These are phyloP conservation scores for Conus betulinus DNA, from an alignment of 1,140 invertebrate genomes.

Conservation along the genomic window DNA sequence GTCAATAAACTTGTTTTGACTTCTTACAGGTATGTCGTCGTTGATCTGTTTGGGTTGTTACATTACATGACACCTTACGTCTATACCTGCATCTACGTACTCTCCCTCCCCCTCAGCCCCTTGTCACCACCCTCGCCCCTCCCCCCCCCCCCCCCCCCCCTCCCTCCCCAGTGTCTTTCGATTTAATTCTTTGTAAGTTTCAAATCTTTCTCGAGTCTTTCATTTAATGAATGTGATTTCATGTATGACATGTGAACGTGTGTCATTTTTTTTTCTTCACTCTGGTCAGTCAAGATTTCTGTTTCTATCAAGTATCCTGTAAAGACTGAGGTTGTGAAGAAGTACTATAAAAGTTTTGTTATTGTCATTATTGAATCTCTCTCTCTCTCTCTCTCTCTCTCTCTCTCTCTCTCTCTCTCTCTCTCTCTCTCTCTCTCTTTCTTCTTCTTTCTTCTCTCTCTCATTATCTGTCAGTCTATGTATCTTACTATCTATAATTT, in stretches of 20 bases:
- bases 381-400: too few species aligned
- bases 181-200: too few species aligned
- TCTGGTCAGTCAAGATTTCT: not conserved
- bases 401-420: not conserved
- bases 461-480: not conserved
- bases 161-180: too few species aligned
- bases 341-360: too few species aligned
- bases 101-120: not conserved
- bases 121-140: not conserved
- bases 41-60: not conserved
- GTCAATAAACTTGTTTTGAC: not conserved
- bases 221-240: too few species aligned
- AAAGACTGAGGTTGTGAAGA: not conserved
- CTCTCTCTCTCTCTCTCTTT: not conserved
- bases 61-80: not conserved
- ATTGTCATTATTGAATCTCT: too few species aligned
- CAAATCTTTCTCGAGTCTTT: too few species aligned
- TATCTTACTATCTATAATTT: not conserved
- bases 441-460: not conserved
- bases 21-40: not conserved
- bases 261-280: too few species aligned
- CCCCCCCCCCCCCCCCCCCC: not conserved
- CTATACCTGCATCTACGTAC: not conserved
- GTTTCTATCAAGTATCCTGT: not conserved
- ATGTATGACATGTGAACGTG: too few species aligned